phyloP scores from a whole-genome alignment of 2,113 vertebrate species.

The Leucoraja erinaceus region DNA sequence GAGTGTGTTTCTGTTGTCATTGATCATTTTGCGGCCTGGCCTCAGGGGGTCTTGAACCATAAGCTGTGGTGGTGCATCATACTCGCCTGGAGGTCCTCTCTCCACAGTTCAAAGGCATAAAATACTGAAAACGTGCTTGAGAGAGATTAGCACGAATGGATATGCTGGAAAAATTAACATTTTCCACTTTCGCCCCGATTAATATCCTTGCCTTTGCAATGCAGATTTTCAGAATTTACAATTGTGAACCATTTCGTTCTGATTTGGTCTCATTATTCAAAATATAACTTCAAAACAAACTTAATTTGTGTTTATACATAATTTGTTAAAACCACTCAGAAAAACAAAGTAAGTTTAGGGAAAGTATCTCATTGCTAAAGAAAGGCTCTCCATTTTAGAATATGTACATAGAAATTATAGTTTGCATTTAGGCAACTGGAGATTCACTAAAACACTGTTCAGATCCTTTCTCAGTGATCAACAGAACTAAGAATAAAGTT shows the following conservation, averaged over 20 bases:
- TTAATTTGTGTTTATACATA: background rate
- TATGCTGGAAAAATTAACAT: background rate
- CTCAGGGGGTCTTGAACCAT: no score
- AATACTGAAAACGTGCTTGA: background rate
- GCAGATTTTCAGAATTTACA: background rate
- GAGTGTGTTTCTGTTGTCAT: no score
- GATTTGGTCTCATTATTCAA: background rate
- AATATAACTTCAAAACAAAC: background rate
- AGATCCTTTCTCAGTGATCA: background rate
- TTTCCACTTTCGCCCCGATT: background rate
- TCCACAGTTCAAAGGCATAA: background rate
- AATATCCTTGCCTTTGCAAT: background rate
- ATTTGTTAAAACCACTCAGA: background rate
- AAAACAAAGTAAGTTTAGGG: background rate
- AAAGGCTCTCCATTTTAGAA: background rate
- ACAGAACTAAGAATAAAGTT: background rate
- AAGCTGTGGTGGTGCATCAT: no score
- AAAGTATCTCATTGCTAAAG: background rate
- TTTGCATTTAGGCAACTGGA: background rate
- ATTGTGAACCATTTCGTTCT: background rate
- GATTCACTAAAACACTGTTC: background rate
- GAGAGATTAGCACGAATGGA: background rate
- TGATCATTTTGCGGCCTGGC: no score
- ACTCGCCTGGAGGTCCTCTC: no score
- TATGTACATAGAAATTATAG: background rate